Evolutionary conservation across 2,888 invertebrate species (phyloP), one percentile per base, ranked within the genome.

Genomic region (Cryptocheilus praepositus): DNA sequence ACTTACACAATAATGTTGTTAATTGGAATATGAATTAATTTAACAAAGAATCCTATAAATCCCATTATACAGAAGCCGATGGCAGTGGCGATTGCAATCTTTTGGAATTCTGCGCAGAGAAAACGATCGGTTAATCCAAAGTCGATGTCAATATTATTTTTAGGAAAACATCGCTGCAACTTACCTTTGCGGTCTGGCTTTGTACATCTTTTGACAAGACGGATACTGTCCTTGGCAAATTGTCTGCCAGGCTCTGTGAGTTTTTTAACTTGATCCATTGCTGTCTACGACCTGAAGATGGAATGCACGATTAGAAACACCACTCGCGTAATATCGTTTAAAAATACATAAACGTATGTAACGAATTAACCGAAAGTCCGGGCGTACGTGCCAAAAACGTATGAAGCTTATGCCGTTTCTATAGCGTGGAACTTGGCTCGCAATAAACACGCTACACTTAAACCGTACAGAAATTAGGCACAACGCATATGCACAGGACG

Each of bases 1-100:
- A 95, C 96, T 89, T 95, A 96, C 88, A 97, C 96, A 89, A 96
- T 96, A 88, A 97, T 96, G 89, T 96, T 96, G 90, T 97, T 97
- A 90, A 99, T 99, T 77, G 99, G 99, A 90, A 99, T 99, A 90
- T 99, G 99, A 90, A 99, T 99, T 82, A 99, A 92, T 91, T 99
- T 99, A 45, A 99, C 99, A 84, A 99, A 99, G 92, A 99, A 99
- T 83, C 99, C 99, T 88, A 99, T 99, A 91, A 99, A 99, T 65
- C 99, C 99, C 99, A 99, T 99, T 89, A 99, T 98, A 89, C 97
- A 98, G 92, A 99, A 99, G 66, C 99, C 99, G 86, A 99, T 98
- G 3, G 99, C 99, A 70, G 99, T 99, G 64, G 99, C 99, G 82
- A 99, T 95, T 25, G 99, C 99, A 85, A 99, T 99, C 91, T 99